Evolutionary conservation across 2,797 vertebrate species (phyloP).

Genomic region (Myripristis jacobus): DNA sequence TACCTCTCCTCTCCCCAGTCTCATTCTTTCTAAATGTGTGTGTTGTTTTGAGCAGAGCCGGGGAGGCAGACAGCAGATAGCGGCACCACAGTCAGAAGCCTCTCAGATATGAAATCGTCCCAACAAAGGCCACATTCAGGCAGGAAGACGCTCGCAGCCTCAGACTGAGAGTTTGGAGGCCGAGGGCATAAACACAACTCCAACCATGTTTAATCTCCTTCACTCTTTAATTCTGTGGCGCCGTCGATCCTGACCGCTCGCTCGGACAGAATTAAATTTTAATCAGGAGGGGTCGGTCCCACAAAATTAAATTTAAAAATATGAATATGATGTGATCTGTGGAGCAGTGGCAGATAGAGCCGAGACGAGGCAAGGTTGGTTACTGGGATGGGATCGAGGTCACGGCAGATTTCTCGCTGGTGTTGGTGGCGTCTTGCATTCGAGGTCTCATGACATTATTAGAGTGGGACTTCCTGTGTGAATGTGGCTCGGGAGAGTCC

Average conservation of each 20-base stretch:
- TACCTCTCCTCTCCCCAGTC: neutral
- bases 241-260: constrained; percentile 30
- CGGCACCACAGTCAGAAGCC: neutral
- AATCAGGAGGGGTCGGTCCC: constrained; percentile 38
- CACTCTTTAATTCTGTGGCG: constrained; percentile 44
- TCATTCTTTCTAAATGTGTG: constrained; percentile 78
- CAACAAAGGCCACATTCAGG: constrained; percentile 2
- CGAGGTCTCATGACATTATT: constrained; percentile 4
- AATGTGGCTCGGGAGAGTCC: neutral
- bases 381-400: neutral
- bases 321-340: constrained; percentile 26
- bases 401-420: neutral
- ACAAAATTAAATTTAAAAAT: constrained; percentile 52
- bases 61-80: neutral
- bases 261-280: constrained; percentile 40
- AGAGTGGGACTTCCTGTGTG: constrained; percentile 18
- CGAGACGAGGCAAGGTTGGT: too few species aligned
- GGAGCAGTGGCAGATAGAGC: too few species aligned
- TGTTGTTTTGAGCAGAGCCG: neutral
- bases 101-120: too few species aligned
- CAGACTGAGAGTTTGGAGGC: neutral
- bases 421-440: neutral
- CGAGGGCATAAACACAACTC: constrained; percentile 8
- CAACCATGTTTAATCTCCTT: constrained; percentile 18
- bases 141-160: neutral